Base-by-base conservation (phyloP, 92 coral and sea anemone genomes). In the Epizoanthus stellaris region DNA sequence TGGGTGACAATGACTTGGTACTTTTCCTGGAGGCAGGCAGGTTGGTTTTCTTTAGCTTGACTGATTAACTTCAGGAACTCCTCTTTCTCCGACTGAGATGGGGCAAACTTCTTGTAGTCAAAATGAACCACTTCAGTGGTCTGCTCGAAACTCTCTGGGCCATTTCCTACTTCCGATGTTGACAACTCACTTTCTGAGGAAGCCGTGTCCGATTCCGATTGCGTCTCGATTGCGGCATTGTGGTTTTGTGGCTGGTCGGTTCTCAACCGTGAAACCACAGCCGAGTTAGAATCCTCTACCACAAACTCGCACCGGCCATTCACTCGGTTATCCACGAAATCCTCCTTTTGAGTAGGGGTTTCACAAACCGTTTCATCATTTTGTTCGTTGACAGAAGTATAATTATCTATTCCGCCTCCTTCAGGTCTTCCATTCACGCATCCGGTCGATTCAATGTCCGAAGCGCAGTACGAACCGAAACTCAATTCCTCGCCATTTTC, bases 331-430 rank as follows among this genome's bases (percentile, higher is more conserved):
- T 75, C 56, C 70, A 60, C 81, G 14, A 69, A 74, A 20, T 90
- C 87, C 25, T 87, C 92, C 43, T 76, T 87, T 58, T 75, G 70
- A 64, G 87, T 38, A 57, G 88, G 79, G 77, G 84, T 80, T 68
- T 77, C 73, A 87, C 70, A 38, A 61, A 60, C 80, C 65, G 47
- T 85, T 72, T 67, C 86, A 82, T 91, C 92, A 67, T 70, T 88
- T 81, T 86, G 92, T 63, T 76, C 73, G 36, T 56, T 85, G 64
- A 74, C 85, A 80, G 94, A 91, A 85, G 43, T 79, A 82, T 68
- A 36, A 91, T 89, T 87, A 89, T 85, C 70, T 82, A 89, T 89
- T 87, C 98, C 98, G 93, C 98, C 98, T 90, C 91, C 98, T 85
- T 85, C 68, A 43, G 91, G 81, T 80, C 74, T 89, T 93, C 95